Evolutionary conservation across 2,888 invertebrate species (phyloP).

Genomic region (Cheiracanthium punctorium): DNA sequence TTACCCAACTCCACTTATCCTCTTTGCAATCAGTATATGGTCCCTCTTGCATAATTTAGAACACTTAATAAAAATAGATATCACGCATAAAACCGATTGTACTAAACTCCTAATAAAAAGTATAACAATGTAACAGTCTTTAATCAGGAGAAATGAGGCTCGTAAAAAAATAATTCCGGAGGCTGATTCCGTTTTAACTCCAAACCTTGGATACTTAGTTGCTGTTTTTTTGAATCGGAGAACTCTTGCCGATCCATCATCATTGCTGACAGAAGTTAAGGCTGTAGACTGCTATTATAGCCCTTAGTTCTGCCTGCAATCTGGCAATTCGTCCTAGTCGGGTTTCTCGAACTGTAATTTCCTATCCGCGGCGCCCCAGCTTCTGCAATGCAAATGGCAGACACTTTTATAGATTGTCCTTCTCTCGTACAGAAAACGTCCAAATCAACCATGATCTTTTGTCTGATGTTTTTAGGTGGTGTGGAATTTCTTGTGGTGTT

Average conservation of each 20-base stretch:
- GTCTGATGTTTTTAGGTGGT: background rate
- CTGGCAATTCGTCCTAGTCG: conserved; percentile 53
- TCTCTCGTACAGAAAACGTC: conserved; percentile 1
- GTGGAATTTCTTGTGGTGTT: background rate
- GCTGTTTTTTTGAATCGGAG: conserved; percentile 56
- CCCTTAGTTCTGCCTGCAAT: conserved; percentile 63
- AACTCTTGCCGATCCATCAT: conserved; percentile 58
- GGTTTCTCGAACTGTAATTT: conserved; percentile 57
- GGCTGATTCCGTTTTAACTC: conserved; percentile 28
- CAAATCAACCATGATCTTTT: background rate
- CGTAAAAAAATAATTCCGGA: conserved; percentile 43
- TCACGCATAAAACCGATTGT: conserved; percentile 69
- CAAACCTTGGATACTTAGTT: conserved; percentile 61
- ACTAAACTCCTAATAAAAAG: conserved; percentile 48
- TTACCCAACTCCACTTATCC: background rate
- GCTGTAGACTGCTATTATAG: conserved; percentile 61
- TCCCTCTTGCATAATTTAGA: conserved; percentile 33
- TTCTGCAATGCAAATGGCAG: conserved; percentile 55
- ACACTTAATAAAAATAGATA: conserved; percentile 64
- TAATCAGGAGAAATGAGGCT: conserved; percentile 41
- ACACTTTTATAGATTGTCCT: conserved; percentile 56
- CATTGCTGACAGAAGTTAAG: conserved; percentile 67
- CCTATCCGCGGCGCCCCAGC: conserved; percentile 36
- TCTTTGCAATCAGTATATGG: conserved; percentile 7
- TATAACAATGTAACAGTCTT: conserved; percentile 57